These are phyloP conservation scores for Hypothenemus hampei DNA, from an alignment of 1,140 invertebrate species.

Conservation along the genomic window DNA sequence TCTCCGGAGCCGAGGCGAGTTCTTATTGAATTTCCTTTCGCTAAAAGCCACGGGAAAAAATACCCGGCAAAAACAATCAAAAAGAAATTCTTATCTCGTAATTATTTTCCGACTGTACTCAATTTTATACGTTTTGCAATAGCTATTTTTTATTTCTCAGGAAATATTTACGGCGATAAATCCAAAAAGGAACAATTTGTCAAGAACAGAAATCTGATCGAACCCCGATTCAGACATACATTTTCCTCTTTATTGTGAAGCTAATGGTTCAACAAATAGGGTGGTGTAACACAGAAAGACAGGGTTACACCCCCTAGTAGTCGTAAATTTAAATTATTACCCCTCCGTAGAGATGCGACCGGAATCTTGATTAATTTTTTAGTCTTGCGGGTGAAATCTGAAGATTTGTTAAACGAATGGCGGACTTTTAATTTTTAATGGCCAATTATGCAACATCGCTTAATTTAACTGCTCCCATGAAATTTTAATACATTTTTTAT, in stretches of 20 bases:
- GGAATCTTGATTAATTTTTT: slow-evolving; percentile 11
- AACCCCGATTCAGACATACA: slow-evolving; percentile 29
- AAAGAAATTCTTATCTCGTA: no score
- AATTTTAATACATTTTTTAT: no score
- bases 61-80: no score
- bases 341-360: slow-evolving; percentile 3
- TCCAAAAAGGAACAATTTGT: slow-evolving; percentile 13
- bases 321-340: slow-evolving; percentile 22
- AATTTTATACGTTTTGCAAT: no score
- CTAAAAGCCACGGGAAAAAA: no score
- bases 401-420: neutral
- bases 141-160: no score
- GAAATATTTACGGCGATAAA: no score
- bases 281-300: slow-evolving; percentile 23
- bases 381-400: slow-evolving; percentile 7
- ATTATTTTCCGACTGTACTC: no score
- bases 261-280: slow-evolving; percentile 35
- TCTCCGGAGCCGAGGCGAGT: no score
- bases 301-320: slow-evolving; percentile 17
- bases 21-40: no score
- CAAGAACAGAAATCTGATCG: slow-evolving; percentile 20
- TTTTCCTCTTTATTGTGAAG: slow-evolving; percentile 31
- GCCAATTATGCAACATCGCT: no score
- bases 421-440: neutral
- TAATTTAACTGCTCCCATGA: no score